A percentile compares a stretch with the other conserved stretches of the same genome.
These are phyloP conservation scores for Gadus macrocephalus DNA, from an alignment of 2,113 vertebrate genomes.

Conservation along the genomic window DNA sequence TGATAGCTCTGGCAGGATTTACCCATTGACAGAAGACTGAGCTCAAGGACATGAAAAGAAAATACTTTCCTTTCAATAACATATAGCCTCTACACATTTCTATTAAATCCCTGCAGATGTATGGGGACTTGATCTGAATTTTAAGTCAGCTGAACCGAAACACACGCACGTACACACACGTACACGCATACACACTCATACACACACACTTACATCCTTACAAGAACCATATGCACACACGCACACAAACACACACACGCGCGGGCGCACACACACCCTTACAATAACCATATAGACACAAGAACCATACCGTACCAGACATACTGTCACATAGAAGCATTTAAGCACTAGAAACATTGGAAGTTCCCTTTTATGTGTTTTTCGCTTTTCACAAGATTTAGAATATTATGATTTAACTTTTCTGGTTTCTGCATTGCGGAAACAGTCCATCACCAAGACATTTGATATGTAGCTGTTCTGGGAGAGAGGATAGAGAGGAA, in stretches of 20 bases:
- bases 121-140: conserved; percentile 24
- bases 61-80: conserved; percentile 24
- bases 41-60: conserved; percentile 41
- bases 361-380: no score
- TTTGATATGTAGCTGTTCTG: no score
- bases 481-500: no score
- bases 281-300: neutral
- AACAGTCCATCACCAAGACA: no score
- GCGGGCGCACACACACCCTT: no score
- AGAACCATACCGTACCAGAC: neutral
- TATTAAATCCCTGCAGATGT: conserved; percentile 27
- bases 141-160: no score
- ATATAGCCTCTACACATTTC: conserved; percentile 7
- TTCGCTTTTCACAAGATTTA: no score
- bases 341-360: no score
- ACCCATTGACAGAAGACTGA: conserved; percentile 40
- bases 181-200: neutral
- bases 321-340: neutral
- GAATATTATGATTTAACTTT: no score
- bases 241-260: neutral
- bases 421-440: no score
- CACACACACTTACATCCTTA: neutral
- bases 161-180: neutral
- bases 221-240: neutral
- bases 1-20: conserved; percentile 49